Evolutionary conservation across 2,797 vertebrate genomes (phyloP).

Genomic region (Salarias fasciatus): DNA sequence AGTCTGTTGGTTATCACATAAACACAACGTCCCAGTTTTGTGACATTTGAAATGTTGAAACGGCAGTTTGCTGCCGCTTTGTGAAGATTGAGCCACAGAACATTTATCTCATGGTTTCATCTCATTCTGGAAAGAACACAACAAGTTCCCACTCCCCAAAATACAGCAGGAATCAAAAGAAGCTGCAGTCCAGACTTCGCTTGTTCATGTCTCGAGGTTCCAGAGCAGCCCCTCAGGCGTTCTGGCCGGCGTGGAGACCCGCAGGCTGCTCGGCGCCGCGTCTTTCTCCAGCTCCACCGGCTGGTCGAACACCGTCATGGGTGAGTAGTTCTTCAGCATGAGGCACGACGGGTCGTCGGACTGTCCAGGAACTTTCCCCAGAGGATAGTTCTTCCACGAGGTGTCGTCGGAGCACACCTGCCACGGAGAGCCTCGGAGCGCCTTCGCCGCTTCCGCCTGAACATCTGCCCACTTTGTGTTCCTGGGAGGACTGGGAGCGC

Average conservation of each 20-base stretch:
- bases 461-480: slow-evolving; percentile 59
- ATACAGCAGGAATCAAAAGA: slow-evolving; percentile 64
- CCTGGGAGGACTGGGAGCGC: slow-evolving; percentile 44
- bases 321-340: slow-evolving; percentile 87
- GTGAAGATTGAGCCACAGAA: too few species aligned
- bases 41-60: too few species aligned
- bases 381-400: slow-evolving; percentile 87
- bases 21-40: too few species aligned
- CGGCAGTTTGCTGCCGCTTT: too few species aligned
- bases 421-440: slow-evolving; percentile 89
- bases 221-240: slow-evolving; percentile 73
- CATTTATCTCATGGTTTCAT: too few species aligned
- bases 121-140: too few species aligned
- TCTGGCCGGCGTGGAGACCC: slow-evolving; percentile 50
- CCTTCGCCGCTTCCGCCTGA: slow-evolving; percentile 81
- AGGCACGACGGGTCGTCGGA: slow-evolving; percentile 90
- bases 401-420: slow-evolving; percentile 88
- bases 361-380: slow-evolving; percentile 93
- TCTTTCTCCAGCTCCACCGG: slow-evolving; percentile 81
- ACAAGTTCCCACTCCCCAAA: too few species aligned
- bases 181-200: slow-evolving; percentile 81
- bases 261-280: slow-evolving; percentile 49
- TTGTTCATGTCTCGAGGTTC: slow-evolving; percentile 78
- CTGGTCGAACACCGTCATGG: slow-evolving; percentile 91
- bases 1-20: too few species aligned